phyloP scores from a whole-genome alignment of 30 jellyfish, hydroid and myxozoan genomes.

The Aurelia coerulea region DNA sequence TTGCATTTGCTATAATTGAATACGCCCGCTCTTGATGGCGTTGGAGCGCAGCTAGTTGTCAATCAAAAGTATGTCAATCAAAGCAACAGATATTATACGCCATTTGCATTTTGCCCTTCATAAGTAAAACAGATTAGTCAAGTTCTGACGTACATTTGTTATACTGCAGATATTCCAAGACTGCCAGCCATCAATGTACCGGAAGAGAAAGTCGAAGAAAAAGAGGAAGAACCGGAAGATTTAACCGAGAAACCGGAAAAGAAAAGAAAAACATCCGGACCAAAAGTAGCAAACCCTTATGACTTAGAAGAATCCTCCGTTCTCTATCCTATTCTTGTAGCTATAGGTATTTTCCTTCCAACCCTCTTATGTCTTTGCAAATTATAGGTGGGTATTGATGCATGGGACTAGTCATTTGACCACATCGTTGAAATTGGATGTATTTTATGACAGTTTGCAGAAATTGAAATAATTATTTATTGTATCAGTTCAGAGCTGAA shows the following conservation, averaged over 20 bases:
- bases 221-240: constrained; percentile 85
- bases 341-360: constrained; percentile 92
- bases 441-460: background rate
- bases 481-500: constrained; percentile 12
- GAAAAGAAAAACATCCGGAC: constrained; percentile 96
- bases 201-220: constrained; percentile 73
- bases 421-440: background rate
- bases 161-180: constrained; percentile 83
- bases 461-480: constrained; percentile 22
- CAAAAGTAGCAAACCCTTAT: constrained; percentile 88
- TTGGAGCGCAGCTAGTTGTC: too few relatives aligned
- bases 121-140: background rate
- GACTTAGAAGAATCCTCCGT: constrained; percentile 78
- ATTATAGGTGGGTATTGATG: constrained; percentile 20
- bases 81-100: background rate
- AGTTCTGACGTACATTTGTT: background rate
- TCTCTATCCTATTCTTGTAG: constrained; percentile 84
- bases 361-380: constrained; percentile 92
- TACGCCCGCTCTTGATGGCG: too few relatives aligned
- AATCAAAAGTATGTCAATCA: too few relatives aligned
- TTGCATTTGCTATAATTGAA: too few relatives aligned
- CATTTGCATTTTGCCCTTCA: background rate
- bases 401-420: constrained; percentile 5
- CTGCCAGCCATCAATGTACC: constrained; percentile 67
- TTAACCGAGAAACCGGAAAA: constrained; percentile 74